These are phyloP conservation scores for Cyanoderma ruficeps DNA, from an alignment of 2,113 vertebrate species.

Conservation along the genomic window DNA sequence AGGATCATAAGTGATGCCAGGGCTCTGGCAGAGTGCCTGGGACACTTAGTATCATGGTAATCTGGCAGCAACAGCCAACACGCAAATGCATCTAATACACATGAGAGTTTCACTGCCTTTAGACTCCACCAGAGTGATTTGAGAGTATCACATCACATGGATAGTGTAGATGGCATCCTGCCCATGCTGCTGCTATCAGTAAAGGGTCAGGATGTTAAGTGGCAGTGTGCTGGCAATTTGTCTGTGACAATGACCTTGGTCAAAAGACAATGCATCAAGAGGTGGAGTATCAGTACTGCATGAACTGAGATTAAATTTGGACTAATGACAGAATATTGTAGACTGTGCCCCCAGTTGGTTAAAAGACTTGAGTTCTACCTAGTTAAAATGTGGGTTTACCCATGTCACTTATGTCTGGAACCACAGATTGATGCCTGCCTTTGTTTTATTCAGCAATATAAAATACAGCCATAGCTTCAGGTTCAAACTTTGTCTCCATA, in stretches of 20 bases:
- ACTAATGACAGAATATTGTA: neutral
- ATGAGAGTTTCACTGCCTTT: neutral
- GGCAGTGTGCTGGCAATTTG: neutral
- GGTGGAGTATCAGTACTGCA: neutral
- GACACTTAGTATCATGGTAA: neutral
- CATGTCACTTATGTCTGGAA: neutral
- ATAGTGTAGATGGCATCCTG: neutral
- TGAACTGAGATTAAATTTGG: neutral
- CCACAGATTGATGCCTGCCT: neutral
- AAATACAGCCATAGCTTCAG: neutral
- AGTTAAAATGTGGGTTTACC: neutral
- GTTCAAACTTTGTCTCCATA: neutral
- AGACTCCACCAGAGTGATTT: neutral
- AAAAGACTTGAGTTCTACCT: neutral
- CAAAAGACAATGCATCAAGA: neutral
- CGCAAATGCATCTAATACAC: neutral
- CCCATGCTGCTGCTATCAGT: fast-evolving
- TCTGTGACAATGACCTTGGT: neutral
- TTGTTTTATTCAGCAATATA: neutral
- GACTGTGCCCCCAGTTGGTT: neutral
- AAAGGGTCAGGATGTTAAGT: neutral
- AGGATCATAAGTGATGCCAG: neutral
- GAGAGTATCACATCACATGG: neutral
- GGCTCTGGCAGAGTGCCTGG: neutral
- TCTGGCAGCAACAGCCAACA: neutral